A percentile compares a stretch with the other conserved stretches of the same genome.
phyloP scores from a whole-genome alignment of 2,888 invertebrate species.

The Lasioglossum figueresi region DNA sequence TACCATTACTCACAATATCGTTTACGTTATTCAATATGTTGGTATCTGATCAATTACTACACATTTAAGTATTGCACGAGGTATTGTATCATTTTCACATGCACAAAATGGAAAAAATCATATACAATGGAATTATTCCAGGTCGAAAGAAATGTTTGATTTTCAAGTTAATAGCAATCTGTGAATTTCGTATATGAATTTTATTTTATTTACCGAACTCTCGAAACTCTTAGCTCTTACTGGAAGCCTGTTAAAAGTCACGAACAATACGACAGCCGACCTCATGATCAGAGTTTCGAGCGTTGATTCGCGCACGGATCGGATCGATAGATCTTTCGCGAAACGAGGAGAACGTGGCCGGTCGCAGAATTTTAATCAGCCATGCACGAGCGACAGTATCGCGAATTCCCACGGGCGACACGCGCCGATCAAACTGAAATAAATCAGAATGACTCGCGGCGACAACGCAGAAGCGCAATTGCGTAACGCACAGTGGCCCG shows the following conservation, averaged over 20 bases:
- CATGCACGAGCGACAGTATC: not conserved
- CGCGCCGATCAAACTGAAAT: conserved; percentile 28
- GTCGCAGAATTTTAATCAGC: conserved; percentile 7
- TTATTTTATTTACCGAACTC: not conserved
- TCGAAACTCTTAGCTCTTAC: no score
- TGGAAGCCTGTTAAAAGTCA: no score
- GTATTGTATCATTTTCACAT: no score
- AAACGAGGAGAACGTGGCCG: not conserved
- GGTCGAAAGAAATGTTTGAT: no score
- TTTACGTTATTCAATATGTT: no score
- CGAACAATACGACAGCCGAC: not conserved
- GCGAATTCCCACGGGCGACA: conserved; percentile 10
- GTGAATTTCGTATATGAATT: not conserved
- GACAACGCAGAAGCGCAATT: conserved; percentile 25
- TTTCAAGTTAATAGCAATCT: no score
- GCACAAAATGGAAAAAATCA: no score
- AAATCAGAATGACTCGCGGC: conserved; percentile 39
- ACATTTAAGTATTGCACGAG: no score
- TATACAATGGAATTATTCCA: no score
- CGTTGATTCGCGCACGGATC: not conserved
- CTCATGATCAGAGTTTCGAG: not conserved
- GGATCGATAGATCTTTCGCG: not conserved
- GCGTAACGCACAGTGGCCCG: conserved; percentile 59
- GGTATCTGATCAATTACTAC: no score
- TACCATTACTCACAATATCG: no score